Conservation (phyloP, 2,888 invertebrate genomes). For the Liopterus haemorrhoidalis region DNA sequence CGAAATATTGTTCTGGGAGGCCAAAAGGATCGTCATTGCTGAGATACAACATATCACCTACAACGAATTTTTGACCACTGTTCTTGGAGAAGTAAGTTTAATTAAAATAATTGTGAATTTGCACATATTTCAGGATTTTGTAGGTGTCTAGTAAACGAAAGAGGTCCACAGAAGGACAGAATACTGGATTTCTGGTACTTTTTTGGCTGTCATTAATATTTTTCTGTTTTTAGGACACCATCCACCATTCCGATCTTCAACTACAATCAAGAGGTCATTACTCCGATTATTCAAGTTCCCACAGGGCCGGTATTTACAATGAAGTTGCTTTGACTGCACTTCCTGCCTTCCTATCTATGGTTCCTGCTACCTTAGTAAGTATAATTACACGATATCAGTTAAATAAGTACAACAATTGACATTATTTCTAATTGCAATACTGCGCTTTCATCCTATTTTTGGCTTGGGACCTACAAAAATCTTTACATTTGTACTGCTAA, state of each 20-base stretch:
- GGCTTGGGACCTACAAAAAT: background rate
- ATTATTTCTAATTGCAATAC: background rate
- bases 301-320: constrained; percentile 70
- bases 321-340: constrained; percentile 70
- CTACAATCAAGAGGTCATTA: constrained; percentile 66
- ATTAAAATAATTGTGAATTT: no score
- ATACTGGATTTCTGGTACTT: constrained; percentile 2
- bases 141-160: no score
- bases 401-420: background rate
- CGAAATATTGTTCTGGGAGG: constrained; percentile 67
- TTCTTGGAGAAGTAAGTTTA: constrained; percentile 65
- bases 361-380: constrained; percentile 61
- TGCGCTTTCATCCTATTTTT: background rate
- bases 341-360: constrained; percentile 70
- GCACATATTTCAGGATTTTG: no score
- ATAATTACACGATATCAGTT: constrained; percentile 20
- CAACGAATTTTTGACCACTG: constrained; percentile 73
- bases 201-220: constrained; percentile 2
- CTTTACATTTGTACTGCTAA: no score
- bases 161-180: no score
- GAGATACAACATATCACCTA: constrained; percentile 79
- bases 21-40: constrained; percentile 67
- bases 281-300: constrained; percentile 73
- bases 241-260: constrained; percentile 57
- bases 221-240: constrained; percentile 49